Evolutionary conservation across 2,888 invertebrate species (phyloP).

Genomic region (Crioceris asparagi): DNA sequence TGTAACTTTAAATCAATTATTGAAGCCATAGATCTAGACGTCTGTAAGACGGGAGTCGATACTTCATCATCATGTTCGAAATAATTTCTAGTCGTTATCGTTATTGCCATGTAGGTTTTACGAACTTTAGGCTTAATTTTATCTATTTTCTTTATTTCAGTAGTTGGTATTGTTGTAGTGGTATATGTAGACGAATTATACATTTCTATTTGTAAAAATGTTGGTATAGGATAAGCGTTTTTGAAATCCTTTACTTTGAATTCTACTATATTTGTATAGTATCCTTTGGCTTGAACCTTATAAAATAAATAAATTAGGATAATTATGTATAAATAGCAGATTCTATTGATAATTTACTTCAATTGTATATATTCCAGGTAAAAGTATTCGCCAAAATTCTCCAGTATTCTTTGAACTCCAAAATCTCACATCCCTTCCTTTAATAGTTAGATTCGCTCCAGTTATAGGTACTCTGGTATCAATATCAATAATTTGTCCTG

Average conservation of each 20-base stretch:
- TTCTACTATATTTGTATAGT: slow-evolving; percentile 9
- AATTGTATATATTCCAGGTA: slow-evolving; percentile 49
- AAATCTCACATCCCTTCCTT: slow-evolving; percentile 47
- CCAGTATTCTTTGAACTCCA: slow-evolving; percentile 44
- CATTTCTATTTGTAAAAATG: slow-evolving; percentile 10
- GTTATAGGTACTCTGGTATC: slow-evolving; percentile 38
- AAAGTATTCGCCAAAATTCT: slow-evolving; percentile 54
- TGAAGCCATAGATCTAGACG: too few relatives aligned
- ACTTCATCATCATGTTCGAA: too few relatives aligned
- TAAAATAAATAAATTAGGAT: too few relatives aligned
- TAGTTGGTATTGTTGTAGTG: slow-evolving; percentile 12
- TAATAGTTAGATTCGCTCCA: slow-evolving; percentile 42
- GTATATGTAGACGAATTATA: slow-evolving; percentile 12
- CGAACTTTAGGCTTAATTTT: too few relatives aligned
- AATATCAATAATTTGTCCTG: slow-evolving; percentile 45
- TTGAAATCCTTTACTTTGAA: slow-evolving; percentile 9
- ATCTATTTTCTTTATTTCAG: too few relatives aligned
- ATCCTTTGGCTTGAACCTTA: slow-evolving; percentile 21
- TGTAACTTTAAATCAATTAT: too few relatives aligned
- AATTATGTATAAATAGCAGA: too few relatives aligned
- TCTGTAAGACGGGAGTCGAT: too few relatives aligned
- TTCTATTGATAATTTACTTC: slow-evolving; percentile 34
- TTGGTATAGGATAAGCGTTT: slow-evolving; percentile 12
- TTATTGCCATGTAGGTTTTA: too few relatives aligned
- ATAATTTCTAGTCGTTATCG: too few relatives aligned